Evolutionary conservation across 2,797 vertebrate genomes (phyloP), one percentile per base, ranked within the genome.

Genomic region (Sebastes flavidus): DNA sequence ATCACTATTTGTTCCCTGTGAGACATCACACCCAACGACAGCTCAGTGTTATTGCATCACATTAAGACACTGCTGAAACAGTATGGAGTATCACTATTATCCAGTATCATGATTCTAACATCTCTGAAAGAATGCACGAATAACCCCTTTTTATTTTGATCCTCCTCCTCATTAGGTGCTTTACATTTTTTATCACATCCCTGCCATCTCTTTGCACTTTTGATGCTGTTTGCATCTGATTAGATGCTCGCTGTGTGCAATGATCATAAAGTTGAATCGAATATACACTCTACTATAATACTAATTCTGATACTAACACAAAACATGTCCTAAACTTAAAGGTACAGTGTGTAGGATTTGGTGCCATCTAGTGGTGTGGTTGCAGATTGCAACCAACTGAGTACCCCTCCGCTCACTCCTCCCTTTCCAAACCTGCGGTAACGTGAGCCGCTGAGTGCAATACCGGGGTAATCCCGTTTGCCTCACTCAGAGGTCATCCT

Each of bases 1-100:
- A 55, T 69, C 32, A 65, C 54, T 34, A 32, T 76, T 68, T 76
- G 81, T 77, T 81, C 76, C 72, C 72, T 32, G 68, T 59, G 80
- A 85, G 67, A 67, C 58, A 29, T 74, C 59, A 72, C 29, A 72
- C 27, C 2, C 3, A 78, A 10, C 5, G 1, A 34, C 29, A 36
- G 60, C 67, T 72, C 73, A 25, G 38, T 76, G 73, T 56, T 83
- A 78, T 20, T 75, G 76, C 60, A 73, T 79, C 75, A 18, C 77
- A 79, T 72, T 42, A 66, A 72, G 27, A 72, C 24, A 30, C 32
- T 16, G 22, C 30, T 70, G 65, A 77, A 54, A 65, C 65, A 62
- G 20, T 14, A 4, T 14, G 18, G n/a, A 65, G 20, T 16, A 54
- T 58, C 22, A 3, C 25, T 65, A 8, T 29, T 34, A 61, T 61